Conservation (phyloP, 2,113 vertebrate species). For the Otolemur garnettii region DNA sequence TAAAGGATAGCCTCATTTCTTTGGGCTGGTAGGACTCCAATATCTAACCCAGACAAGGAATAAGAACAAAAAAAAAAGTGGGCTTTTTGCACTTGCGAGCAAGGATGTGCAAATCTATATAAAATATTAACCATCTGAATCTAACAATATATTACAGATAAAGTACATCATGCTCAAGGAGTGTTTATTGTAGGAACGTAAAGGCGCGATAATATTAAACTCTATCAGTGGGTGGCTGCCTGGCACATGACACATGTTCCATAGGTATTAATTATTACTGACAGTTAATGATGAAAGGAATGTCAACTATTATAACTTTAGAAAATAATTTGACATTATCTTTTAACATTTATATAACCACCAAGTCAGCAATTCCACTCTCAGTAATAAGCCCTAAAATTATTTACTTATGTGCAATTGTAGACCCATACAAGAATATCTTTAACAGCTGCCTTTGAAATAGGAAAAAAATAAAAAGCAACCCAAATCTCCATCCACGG, state of each 20-base stretch:
- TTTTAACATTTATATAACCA: not conserved
- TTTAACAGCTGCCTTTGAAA: constrained; percentile 35
- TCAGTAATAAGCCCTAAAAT: not conserved
- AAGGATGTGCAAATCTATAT: not conserved
- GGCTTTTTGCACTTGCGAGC: not conserved
- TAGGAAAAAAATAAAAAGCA: not conserved
- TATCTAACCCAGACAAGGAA: not conserved
- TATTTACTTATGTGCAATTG: not conserved
- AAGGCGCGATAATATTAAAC: not conserved
- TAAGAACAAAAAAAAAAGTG: not conserved
- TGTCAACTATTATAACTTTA: not conserved
- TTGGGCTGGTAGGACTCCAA: not conserved
- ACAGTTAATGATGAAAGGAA: not conserved
- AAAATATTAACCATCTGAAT: constrained; percentile 14
- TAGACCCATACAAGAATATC: constrained; percentile 1
- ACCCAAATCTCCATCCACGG: not conserved
- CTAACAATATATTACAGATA: not conserved
- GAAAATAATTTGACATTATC: not conserved
- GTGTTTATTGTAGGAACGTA: not conserved
- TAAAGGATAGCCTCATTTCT: not conserved
- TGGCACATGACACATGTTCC: not conserved
- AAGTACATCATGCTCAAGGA: not conserved
- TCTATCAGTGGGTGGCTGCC: not conserved
- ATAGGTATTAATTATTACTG: not conserved
- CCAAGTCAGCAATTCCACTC: not conserved